Conservation (phyloP, 1,140 invertebrate species). For the Venturia canescens region DNA sequence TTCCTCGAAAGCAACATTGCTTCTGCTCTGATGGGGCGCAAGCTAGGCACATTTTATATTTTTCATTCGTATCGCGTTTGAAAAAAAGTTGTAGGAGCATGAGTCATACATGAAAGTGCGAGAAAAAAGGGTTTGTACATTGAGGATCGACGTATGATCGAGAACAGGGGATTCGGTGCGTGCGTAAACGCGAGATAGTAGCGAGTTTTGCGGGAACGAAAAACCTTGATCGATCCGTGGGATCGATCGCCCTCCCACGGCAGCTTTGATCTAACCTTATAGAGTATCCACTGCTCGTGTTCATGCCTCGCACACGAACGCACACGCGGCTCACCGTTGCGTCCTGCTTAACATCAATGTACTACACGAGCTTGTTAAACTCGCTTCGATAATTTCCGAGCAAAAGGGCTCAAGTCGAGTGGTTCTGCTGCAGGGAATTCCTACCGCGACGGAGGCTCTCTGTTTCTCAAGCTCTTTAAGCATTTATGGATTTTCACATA, state of each 20-base stretch:
- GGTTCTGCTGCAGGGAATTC: too few species aligned
- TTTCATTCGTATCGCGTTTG: too few species aligned
- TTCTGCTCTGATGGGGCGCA: conserved; percentile 35
- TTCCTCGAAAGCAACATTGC: conserved; percentile 54
- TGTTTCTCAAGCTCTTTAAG: too few species aligned
- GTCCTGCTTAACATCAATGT: conserved; percentile 17
- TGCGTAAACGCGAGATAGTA: neutral
- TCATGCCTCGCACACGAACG: neutral
- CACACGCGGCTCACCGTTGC: neutral
- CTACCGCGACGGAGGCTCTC: too few species aligned
- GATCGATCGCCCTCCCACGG: conserved; percentile 70
- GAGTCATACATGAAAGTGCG: conserved; percentile 20
- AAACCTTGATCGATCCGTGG: conserved; percentile 70
- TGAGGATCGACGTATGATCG: conserved; percentile 15
- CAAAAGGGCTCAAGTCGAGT: neutral
- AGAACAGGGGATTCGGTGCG: neutral
- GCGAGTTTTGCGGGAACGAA: conserved; percentile 59
- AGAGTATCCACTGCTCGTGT: conserved; percentile 50
- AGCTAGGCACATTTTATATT: conserved; percentile 51
- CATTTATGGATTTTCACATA: too few species aligned
- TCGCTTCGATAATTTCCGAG: neutral
- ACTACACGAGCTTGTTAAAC: conserved; percentile 4
- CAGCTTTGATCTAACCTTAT: conserved; percentile 60
- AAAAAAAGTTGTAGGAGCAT: neutral
- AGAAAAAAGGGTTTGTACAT: conserved; percentile 29